Evolutionary conservation across 2,797 vertebrate species (phyloP), one percentile per base, ranked within the genome.

Genomic region (Pantherophis vulpinus): DNA sequence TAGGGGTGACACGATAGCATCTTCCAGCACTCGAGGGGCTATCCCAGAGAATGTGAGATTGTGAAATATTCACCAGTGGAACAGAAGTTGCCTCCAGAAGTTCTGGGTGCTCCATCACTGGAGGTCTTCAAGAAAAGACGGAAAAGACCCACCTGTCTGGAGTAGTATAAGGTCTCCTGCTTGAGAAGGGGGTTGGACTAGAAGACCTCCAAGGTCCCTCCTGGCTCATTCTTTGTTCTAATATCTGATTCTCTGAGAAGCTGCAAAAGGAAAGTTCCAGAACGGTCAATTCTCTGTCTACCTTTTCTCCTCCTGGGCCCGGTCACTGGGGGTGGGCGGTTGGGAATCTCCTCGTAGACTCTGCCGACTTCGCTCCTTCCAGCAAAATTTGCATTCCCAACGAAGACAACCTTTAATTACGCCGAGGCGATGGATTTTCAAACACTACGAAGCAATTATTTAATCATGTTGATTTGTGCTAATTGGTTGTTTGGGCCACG

Each of bases 401-500:
- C n/a, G 86, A 94, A 93, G 56, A 37, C 13, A 4, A 3, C 91
- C 18, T 87, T 83, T 91, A 93, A 95, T 90, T 51, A 58, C 11
- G 90, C 58, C 32, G 87, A 89, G 86, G 63, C 59, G 90, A 63
- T 70, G 42, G 37, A 88, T 90, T 16, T 90, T 25, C 70, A 60
- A 70, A 92, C 91, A 95, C 92, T 61, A 86, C n/a, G 86, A 93
- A 94, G 74, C 89, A 88, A 87, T 55, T 58, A 59, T 86, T 93
- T 63, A 89, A 60, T 93, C 89, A 54, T 60, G 7, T 87, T 93
- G 92, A 51, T 89, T 94, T 92, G 79, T 63, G 74, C 54, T 93
- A 86, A 93, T 74, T 93, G 93, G 89, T 88, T 91, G 51, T 88
- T 94, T 93, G 88, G 93, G 93, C 60, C 83, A 87, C 10, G 88